Percentiles rank a stretch among this genome's conserved stretches.
Evolutionary conservation across 2,797 vertebrate species (phyloP).

Genomic region (Cephalopachus bancanus): DNA sequence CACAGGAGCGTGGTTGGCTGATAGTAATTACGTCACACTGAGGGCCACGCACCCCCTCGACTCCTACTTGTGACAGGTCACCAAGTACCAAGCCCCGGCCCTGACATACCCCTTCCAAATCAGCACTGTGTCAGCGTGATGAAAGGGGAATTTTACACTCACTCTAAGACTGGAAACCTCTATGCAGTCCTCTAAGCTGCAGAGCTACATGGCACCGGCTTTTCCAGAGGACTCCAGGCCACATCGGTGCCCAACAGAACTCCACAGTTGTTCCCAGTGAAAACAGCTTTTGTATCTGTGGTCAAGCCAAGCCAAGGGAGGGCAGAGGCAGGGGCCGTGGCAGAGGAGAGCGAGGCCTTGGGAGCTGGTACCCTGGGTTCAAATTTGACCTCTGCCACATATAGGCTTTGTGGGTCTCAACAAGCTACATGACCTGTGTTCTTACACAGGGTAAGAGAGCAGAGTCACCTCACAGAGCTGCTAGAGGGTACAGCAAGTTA

Average conservation of each 20-base stretch:
- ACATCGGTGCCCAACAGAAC: background rate
- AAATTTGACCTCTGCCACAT: background rate
- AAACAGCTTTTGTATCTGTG: background rate
- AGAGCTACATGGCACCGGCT: rapidly evolving
- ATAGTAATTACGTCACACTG: background rate
- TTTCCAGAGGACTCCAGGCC: background rate
- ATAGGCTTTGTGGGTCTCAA: background rate
- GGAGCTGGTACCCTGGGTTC: background rate
- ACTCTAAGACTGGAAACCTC: background rate
- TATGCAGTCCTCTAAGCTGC: background rate
- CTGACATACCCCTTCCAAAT: background rate
- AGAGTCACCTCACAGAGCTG: background rate
- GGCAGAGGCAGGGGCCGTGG: too few relatives aligned
- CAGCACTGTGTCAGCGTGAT: background rate
- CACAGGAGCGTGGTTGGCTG: background rate
- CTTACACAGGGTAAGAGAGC: background rate
- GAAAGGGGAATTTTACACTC: background rate
- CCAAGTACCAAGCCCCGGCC: background rate
- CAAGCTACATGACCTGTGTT: background rate
- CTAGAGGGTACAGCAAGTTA: rapidly evolving
- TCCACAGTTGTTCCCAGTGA: background rate
- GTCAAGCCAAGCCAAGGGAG: rapidly evolving
- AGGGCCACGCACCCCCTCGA: background rate
- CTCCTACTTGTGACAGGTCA: background rate
- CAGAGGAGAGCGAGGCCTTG: background rate